Percentiles rank a stretch among this genome's conserved stretches.
These are phyloP conservation scores for Falco berigora DNA, from an alignment of 2,797 vertebrate species.

Conservation along the genomic window DNA sequence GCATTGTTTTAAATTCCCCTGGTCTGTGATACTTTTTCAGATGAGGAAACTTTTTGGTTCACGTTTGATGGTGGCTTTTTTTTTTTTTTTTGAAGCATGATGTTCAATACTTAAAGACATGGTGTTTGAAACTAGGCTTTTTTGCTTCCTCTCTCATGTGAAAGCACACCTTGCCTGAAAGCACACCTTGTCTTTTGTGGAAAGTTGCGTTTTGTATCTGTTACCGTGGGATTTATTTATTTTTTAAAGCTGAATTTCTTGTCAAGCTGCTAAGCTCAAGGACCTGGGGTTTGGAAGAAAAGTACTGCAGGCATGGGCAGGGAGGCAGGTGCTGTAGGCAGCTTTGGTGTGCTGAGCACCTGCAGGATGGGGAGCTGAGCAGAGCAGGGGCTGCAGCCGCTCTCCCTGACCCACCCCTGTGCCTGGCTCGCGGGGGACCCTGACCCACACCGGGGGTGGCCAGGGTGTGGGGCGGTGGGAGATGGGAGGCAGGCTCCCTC, in stretches of 20 bases:
- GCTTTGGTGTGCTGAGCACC: too few species aligned
- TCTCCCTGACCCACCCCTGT: not conserved
- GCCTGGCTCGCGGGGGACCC: not conserved
- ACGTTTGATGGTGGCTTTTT: not conserved
- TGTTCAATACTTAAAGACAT: not conserved
- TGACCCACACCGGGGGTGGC: too few species aligned
- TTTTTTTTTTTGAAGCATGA: not conserved
- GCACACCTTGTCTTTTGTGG: not conserved
- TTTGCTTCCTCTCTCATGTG: not conserved
- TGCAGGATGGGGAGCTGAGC: not conserved
- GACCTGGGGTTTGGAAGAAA: not conserved
- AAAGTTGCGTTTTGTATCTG: not conserved
- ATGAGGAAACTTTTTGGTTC: not conserved
- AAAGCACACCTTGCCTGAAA: not conserved
- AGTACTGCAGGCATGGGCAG: rapidly evolving
- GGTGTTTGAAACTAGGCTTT: not conserved
- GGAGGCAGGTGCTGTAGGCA: not conserved
- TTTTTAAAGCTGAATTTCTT: not conserved
- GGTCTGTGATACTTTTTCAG: not conserved
- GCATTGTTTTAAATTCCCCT: not conserved
- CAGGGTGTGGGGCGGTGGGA: not conserved
- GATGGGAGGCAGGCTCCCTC: not conserved
- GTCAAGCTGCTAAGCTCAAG: not conserved
- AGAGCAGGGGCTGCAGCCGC: not conserved
- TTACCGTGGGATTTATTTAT: not conserved